Evolutionary conservation across 2,797 vertebrate species (phyloP).

Genomic region (Myotis planiceps): DNA sequence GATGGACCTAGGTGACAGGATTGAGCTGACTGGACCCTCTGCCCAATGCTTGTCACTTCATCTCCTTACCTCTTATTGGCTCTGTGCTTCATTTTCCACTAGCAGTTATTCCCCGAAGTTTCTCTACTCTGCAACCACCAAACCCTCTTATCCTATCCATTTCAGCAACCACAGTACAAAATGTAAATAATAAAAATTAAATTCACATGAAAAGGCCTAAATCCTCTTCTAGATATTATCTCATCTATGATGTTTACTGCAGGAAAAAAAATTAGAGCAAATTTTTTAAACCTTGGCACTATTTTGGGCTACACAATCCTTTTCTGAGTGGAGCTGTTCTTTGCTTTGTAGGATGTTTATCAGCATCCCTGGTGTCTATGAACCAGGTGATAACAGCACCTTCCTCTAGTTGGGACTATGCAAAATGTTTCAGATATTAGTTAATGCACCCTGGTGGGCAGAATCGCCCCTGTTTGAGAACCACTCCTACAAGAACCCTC

Average conservation of each 20-base stretch:
- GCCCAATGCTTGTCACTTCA: neutral
- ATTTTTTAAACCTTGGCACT: neutral
- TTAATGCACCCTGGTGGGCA: neutral
- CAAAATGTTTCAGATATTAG: neutral
- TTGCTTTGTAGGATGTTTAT: neutral
- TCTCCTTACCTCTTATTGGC: neutral
- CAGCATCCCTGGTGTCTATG: neutral
- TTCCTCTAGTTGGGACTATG: neutral
- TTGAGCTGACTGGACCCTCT: neutral
- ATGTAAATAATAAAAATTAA: neutral
- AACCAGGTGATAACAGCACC: neutral
- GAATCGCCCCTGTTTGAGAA: neutral
- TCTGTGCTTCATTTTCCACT: neutral
- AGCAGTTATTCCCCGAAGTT: neutral
- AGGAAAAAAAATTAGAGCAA: neutral
- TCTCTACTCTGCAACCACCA: neutral
- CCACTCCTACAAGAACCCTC: neutral
- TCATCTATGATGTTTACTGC: neutral
- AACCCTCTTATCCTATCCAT: neutral
- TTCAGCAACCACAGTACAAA: neutral
- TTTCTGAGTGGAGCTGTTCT: neutral
- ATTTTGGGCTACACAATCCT: neutral
- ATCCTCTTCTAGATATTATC: neutral
- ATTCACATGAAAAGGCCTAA: neutral
- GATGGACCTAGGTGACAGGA: neutral